phyloP scores from a whole-genome alignment of 2,888 invertebrate genomes.

The Eumerus sabulonum region DNA sequence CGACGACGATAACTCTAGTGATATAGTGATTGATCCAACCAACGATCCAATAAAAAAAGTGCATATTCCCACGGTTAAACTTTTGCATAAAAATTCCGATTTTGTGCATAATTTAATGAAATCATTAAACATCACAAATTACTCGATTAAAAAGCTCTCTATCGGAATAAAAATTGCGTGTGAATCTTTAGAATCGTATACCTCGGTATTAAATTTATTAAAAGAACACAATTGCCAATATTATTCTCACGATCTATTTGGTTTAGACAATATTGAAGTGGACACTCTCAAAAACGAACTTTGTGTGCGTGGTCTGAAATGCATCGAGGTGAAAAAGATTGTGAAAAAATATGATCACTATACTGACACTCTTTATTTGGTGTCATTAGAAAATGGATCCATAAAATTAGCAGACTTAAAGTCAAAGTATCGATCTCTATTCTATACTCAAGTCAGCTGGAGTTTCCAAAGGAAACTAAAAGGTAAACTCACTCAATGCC shows the following conservation, averaged over 20 bases:
- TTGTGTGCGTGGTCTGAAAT: conserved; percentile 42
- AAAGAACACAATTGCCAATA: neutral
- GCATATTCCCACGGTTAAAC: conserved; percentile 9
- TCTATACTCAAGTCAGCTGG: conserved; percentile 51
- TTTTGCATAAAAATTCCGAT: conserved; percentile 14
- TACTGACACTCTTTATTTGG: conserved; percentile 16
- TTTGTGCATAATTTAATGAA: conserved; percentile 3
- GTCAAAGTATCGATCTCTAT: conserved; percentile 38
- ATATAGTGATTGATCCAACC: too few relatives aligned
- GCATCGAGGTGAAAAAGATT: conserved; percentile 51
- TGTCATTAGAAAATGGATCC: conserved; percentile 20
- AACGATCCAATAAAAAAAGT: conserved; percentile 10
- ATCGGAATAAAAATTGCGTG: conserved; percentile 52
- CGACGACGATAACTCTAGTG: too few relatives aligned
- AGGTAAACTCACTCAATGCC: conserved; percentile 57
- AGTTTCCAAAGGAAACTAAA: conserved; percentile 54
- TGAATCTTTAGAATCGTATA: conserved; percentile 30
- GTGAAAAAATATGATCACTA: conserved; percentile 43
- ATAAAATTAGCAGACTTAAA: conserved; percentile 18
- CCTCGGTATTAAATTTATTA: neutral
- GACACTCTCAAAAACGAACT: conserved; percentile 44
- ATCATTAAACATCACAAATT: neutral
- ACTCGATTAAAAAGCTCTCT: conserved; percentile 47
- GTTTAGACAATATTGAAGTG: conserved; percentile 40
- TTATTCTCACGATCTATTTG: conserved; percentile 37